phyloP scores from a whole-genome alignment of 2,113 vertebrate genomes.

The Alethe diademata region DNA sequence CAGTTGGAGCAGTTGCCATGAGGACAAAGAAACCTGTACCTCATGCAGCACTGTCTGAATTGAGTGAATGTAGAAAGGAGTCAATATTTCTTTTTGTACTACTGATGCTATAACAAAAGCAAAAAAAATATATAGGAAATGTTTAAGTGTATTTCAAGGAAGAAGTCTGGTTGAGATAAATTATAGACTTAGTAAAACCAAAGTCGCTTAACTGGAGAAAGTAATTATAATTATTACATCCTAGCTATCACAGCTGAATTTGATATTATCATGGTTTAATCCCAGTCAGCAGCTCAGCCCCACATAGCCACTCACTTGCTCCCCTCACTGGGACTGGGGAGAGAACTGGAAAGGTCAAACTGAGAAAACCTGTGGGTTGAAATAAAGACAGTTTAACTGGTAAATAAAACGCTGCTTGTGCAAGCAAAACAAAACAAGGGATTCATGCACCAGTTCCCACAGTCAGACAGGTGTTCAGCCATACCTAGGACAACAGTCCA shows the following conservation, averaged over 20 bases:
- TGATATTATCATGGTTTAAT: not conserved
- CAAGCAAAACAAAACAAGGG: not conserved
- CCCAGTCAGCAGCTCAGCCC: not conserved
- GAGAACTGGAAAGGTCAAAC: not conserved
- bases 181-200: not conserved
- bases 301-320: not conserved
- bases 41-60: not conserved
- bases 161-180: not conserved
- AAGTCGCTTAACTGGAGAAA: not conserved
- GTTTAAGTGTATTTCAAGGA: not conserved
- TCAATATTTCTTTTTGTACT: not conserved
- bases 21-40: not conserved
- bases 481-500: not conserved
- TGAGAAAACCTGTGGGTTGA: not conserved
- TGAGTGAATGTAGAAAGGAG: not conserved
- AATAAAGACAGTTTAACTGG: not conserved
- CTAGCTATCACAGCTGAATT: not conserved
- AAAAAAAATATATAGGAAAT: not conserved
- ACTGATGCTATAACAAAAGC: not conserved
- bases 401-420: not conserved
- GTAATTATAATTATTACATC: not conserved
- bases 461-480: not conserved
- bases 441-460: not conserved
- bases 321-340: rapidly evolving
- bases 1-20: not conserved